Conservation (phyloP, 2,113 vertebrate species). For the Proteles cristata region DNA sequence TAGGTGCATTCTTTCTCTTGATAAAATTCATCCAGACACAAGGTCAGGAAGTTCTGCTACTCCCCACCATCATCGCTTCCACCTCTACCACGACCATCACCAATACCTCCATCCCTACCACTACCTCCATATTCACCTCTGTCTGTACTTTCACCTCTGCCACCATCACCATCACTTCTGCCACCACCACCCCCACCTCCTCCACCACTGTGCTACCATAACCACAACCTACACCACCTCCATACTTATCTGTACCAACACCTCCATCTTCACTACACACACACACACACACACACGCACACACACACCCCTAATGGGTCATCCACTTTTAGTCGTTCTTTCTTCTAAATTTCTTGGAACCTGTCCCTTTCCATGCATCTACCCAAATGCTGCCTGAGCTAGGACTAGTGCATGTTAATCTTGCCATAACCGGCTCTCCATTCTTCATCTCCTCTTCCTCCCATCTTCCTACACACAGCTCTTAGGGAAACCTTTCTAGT, state of each 20-base stretch:
- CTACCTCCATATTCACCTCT: neutral
- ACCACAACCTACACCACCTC: neutral
- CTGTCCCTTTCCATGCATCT: neutral
- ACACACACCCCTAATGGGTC: neutral
- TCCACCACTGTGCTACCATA: too few relatives aligned
- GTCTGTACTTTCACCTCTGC: too few relatives aligned
- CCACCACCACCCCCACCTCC: too few relatives aligned
- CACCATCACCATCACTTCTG: too few relatives aligned
- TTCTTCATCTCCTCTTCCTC: neutral
- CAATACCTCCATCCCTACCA: neutral
- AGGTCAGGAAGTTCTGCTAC: neutral
- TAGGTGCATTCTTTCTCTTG: neutral
- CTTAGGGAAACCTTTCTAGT: neutral
- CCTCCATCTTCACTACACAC: neutral
- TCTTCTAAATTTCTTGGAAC: neutral
- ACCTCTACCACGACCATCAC: neutral
- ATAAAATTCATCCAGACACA: neutral
- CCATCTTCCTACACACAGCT: neutral
- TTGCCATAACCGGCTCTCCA: neutral
- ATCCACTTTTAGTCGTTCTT: neutral
- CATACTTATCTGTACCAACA: fast-evolving
- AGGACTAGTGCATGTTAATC: neutral
- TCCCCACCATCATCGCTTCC: neutral
- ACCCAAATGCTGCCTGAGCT: neutral
- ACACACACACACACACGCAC: neutral